A percentile compares a stretch with the other conserved stretches of the same genome.
Evolutionary conservation across 2,888 invertebrate species (phyloP).

Genomic region (Mesorhabditis belari): DNA sequence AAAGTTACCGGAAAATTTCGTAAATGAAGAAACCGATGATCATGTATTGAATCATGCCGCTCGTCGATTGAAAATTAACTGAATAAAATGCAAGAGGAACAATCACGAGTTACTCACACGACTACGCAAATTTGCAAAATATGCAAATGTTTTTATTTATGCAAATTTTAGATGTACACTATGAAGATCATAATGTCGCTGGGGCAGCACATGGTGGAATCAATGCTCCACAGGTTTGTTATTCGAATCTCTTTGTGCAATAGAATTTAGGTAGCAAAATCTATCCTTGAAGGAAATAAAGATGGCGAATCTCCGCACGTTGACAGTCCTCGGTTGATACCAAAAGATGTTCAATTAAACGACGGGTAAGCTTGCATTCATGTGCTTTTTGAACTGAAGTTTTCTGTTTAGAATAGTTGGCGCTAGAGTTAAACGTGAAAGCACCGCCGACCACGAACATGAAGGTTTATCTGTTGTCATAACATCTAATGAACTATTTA

Average conservation of each 20-base stretch:
- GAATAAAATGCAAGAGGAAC: no score
- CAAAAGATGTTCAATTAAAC: conserved; percentile 32
- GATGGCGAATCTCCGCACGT: conserved; percentile 13
- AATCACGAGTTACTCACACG: no score
- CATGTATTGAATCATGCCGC: neutral
- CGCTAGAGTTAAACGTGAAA: neutral
- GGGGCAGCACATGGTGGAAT: neutral
- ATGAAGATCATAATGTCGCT: no score
- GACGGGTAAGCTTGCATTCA: conserved; percentile 18
- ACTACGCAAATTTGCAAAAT: no score
- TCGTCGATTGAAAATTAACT: neutral
- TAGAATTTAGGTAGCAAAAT: conserved; percentile 25
- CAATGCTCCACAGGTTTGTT: conserved; percentile 1
- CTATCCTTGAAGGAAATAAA: conserved; percentile 22
- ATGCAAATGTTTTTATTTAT: no score
- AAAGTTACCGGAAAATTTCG: neutral
- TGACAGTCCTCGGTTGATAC: conserved; percentile 26
- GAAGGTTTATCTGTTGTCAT: conserved; percentile 2
- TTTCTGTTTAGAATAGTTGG: neutral
- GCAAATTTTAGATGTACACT: no score
- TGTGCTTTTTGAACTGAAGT: neutral
- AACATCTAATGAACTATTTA: neutral
- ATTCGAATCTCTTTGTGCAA: no score
- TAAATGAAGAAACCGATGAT: neutral
- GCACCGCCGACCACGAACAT: conserved; percentile 5